Evolutionary conservation across 1,140 invertebrate species (phyloP).

Genomic region (Drosophila equinoxialis): DNA sequence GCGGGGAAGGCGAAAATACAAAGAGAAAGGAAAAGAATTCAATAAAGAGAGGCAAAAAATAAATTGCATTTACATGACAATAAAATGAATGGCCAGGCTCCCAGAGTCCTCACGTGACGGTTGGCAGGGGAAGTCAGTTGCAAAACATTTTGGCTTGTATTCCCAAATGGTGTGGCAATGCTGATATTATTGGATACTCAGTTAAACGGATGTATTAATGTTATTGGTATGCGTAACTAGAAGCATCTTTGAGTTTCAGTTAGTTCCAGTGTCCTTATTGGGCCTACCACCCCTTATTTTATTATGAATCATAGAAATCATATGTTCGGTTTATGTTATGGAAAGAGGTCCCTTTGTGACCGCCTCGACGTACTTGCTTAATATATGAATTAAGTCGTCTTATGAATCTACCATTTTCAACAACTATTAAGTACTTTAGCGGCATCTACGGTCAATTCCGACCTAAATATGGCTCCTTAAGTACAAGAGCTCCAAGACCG

Average conservation of each 20-base stretch:
- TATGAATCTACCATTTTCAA: no score
- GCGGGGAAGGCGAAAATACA: neutral
- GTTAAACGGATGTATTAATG: neutral
- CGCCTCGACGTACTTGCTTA: no score
- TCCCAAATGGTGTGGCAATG: constrained; percentile 40
- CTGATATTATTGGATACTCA: constrained; percentile 31
- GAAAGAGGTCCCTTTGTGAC: no score
- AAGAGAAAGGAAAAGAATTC: neutral
- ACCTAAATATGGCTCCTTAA: no score
- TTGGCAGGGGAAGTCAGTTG: constrained; percentile 3
- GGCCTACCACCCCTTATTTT: neutral
- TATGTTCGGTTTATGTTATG: no score
- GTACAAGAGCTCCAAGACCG: no score
- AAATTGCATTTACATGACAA: constrained; percentile 71
- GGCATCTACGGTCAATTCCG: no score
- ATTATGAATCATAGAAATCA: neutral
- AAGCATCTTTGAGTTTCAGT: neutral
- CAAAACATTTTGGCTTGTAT: constrained; percentile 22
- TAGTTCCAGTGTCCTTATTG: neutral
- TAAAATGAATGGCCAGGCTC: constrained; percentile 46
- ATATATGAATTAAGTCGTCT: no score
- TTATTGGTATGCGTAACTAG: neutral
- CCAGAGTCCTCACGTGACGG: constrained; percentile 21
- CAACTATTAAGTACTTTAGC: no score
- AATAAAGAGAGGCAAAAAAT: constrained; percentile 31